Conservation (phyloP, 2,113 vertebrate species). For the Corvus cornix region DNA sequence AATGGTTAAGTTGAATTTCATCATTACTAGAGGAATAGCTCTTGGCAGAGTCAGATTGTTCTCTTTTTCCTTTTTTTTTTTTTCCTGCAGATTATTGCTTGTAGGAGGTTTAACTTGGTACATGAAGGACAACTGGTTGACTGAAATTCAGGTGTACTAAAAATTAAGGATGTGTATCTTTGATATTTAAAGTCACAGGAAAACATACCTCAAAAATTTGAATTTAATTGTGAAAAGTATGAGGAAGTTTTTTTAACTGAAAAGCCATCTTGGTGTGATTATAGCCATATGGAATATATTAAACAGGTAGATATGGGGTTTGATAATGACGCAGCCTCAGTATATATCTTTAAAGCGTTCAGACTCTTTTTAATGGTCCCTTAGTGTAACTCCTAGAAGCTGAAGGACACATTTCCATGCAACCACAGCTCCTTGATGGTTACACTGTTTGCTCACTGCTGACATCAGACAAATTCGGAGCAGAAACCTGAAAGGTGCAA, state of each 20-base stretch:
- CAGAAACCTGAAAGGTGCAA: constrained; percentile 34
- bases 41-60: background rate
- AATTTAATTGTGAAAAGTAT: background rate
- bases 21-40: background rate
- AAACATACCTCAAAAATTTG: background rate
- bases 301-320: background rate
- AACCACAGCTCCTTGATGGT: background rate
- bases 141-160: background rate
- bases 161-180: background rate
- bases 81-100: background rate
- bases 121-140: background rate
- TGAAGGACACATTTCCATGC: background rate
- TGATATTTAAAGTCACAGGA: background rate
- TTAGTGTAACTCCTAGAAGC: background rate
- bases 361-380: background rate
- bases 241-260: background rate
- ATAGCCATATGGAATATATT: background rate
- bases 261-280: background rate
- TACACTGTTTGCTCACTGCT: background rate
- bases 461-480: constrained; percentile 10
- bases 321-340: background rate
- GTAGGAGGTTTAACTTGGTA: background rate
- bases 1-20: background rate
- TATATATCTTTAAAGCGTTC: background rate
- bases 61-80: background rate